Conservation (phyloP, 2,797 vertebrate genomes). For the Lacerta viridis region DNA sequence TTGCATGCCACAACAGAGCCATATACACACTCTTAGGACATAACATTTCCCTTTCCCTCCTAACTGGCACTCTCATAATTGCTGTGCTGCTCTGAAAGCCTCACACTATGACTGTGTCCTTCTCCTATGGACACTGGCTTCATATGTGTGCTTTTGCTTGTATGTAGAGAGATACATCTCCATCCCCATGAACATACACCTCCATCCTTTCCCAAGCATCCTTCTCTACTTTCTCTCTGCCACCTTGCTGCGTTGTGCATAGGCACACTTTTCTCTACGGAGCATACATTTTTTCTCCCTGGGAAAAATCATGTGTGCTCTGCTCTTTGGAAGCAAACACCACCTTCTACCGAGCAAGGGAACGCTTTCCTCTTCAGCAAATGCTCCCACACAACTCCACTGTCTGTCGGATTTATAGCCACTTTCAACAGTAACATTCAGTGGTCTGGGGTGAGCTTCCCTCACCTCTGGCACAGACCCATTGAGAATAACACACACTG, state of each 20-base stretch:
- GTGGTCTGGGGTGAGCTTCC: conserved; percentile 44
- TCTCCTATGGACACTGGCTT: neutral
- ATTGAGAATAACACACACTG: conserved; percentile 35
- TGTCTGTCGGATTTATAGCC: conserved; percentile 32
- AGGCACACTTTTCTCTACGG: conserved; percentile 35
- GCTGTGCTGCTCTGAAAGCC: neutral
- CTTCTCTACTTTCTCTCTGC: conserved; percentile 39
- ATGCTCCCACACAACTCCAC: conserved; percentile 13
- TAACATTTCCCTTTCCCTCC: conserved; percentile 26
- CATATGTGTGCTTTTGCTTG: conserved; percentile 5
- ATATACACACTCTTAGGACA: conserved; percentile 27
- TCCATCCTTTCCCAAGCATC: conserved; percentile 40
- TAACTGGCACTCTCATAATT: conserved; percentile 50
- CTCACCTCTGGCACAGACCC: conserved; percentile 40
- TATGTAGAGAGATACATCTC: conserved; percentile 46
- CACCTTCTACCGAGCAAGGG: conserved; percentile 46
- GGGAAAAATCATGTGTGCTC: conserved; percentile 11
- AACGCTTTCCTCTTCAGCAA: conserved; percentile 21
- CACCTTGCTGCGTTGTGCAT: neutral
- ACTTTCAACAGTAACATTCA: conserved; percentile 49
- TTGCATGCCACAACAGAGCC: neutral
- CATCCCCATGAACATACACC: conserved; percentile 24
- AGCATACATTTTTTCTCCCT: conserved; percentile 41
- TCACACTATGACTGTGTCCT: neutral
- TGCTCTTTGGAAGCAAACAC: conserved; percentile 36